Evolutionary conservation across 2,797 vertebrate species (phyloP).

Genomic region (Buphagus erythrorhynchus): DNA sequence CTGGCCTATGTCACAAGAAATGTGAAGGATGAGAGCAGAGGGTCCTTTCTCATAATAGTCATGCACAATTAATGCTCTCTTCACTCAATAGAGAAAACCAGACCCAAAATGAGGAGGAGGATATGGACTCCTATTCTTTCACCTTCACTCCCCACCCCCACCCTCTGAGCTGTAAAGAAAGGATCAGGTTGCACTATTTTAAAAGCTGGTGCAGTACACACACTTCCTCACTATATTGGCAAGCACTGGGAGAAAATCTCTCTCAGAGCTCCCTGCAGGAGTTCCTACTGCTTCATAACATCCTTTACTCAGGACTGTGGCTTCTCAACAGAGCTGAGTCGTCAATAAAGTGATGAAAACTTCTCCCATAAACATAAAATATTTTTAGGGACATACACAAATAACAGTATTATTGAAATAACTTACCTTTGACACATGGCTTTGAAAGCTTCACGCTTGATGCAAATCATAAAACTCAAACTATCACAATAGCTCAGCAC

Average conservation of each 20-base stretch:
- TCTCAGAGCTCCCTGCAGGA: background rate
- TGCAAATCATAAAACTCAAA: background rate
- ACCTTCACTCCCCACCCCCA: background rate
- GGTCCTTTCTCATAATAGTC: background rate
- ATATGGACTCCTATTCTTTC: background rate
- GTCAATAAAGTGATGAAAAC: background rate
- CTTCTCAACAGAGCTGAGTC: background rate
- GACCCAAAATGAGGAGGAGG: conserved; percentile 24
- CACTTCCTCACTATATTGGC: background rate
- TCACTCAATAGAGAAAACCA: background rate
- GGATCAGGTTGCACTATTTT: conserved; percentile 56
- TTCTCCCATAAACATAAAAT: background rate
- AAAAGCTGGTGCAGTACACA: background rate
- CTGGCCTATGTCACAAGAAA: background rate
- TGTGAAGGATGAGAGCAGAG: background rate
- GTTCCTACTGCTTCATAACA: background rate
- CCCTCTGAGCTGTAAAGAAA: background rate
- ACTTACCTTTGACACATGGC: conserved; percentile 21
- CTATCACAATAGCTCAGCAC: background rate
- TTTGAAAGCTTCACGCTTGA: background rate
- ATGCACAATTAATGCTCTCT: background rate
- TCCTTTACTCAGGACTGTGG: background rate
- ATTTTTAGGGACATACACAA: background rate
- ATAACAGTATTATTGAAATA: background rate
- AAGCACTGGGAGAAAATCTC: background rate